Evolutionary conservation across 2,888 invertebrate species (phyloP), one percentile per base, ranked within the genome.

Genomic region (Matsumyia berberina): DNA sequence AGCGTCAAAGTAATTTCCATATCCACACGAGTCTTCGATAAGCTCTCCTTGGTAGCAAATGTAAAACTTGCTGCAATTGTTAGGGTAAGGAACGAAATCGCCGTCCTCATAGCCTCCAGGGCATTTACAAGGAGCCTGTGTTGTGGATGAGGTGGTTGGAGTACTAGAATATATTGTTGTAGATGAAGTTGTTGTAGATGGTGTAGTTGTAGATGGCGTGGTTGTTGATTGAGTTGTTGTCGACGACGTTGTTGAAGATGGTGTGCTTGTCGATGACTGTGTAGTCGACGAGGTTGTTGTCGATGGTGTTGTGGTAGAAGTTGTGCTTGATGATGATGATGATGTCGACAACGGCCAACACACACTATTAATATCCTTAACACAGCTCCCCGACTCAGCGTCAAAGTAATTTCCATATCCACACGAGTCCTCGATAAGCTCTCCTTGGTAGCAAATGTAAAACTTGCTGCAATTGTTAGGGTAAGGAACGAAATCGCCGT

Each of bases 31-130:
- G 3, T 88, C 73, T 11, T 87, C 78, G 2, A 87, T 24, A 11
- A 89, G 76, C 8, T 87, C 53, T 0, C 88, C 86, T 24, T 88
- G 69, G 11, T 62, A 19, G 17, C 90, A 90, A 1, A 89, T 79
- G 39, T 87, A 87, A 44, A 87, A 90, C 67, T 87, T 87, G 8
- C 86, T 86, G 67, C 90, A 90, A 1, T 88, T 88, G 1, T 69
- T 87, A n/a, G 88, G 88, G 86, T 89, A 87, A 0, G 80, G 11
- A 1, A 87, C 57, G 11, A 88, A 78, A 2, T 78, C 70, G 3
- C 90, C 90, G 3, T 88, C 86, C 3, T 74, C 4, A 51, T 88
- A 79, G 29, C 87, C 87, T 0, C 87, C 88, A 0, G 88, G 81
- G 58, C 89, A 90, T 3, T 73, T 85, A 49, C 87, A 87, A 0